Conservation (phyloP, 2,888 invertebrate species). For the Toxonevra muliebris region DNA sequence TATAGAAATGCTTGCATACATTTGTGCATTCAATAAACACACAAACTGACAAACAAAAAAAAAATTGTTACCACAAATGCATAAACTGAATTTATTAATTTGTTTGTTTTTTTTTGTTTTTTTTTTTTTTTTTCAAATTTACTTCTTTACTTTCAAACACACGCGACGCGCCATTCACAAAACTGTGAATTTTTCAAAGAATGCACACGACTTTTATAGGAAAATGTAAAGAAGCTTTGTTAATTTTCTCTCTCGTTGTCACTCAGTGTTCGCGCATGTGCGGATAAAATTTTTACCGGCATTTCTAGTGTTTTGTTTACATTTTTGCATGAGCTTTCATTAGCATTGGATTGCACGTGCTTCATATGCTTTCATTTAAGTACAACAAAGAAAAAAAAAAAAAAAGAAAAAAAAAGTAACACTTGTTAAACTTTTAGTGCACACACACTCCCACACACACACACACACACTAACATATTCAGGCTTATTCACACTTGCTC, state of each 20-base stretch:
- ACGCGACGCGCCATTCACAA: slow-evolving; percentile 11
- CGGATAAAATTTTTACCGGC: slow-evolving; percentile 23
- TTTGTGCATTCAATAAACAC: not conserved
- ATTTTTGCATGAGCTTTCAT: slow-evolving; percentile 28
- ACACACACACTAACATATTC: not conserved
- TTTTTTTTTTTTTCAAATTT: not conserved
- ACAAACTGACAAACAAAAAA: not conserved
- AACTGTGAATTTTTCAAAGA: slow-evolving; percentile 8
- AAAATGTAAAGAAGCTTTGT: not conserved
- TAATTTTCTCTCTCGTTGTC: not conserved
- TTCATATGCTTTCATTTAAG: slow-evolving; percentile 18
- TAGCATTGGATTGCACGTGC: slow-evolving; percentile 28
- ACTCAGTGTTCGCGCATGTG: slow-evolving; percentile 33
- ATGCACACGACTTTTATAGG: slow-evolving; percentile 20
- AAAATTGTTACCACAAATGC: not conserved
- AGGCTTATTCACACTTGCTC: not conserved
- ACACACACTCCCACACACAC: slow-evolving; percentile 10
- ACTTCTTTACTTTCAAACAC: not conserved
- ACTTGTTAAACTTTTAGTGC: slow-evolving; percentile 26
- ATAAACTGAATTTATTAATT: not conserved
- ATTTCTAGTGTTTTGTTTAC: slow-evolving; percentile 19
- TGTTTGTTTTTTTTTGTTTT: not conserved
- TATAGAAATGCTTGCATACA: not conserved
- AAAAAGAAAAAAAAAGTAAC: not conserved
- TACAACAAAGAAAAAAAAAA: too few species aligned